Percentiles rank a stretch among this genome's conserved stretches.
Evolutionary conservation across 2,888 invertebrate species (phyloP).

Genomic region (Taphrorychus bicolor): DNA sequence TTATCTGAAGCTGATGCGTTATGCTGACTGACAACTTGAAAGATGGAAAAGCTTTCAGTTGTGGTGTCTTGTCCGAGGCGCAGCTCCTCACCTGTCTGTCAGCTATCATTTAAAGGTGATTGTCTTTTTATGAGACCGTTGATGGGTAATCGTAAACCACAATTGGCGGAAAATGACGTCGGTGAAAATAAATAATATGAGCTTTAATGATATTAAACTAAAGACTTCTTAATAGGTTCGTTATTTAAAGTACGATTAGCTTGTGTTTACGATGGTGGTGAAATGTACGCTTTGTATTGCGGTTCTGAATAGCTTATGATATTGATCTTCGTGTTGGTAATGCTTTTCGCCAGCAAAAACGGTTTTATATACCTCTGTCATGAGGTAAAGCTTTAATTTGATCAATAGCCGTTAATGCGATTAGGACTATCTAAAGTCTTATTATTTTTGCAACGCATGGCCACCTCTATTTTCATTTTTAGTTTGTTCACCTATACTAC

Average conservation of each 20-base stretch:
- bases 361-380: too few species aligned
- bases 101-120: constrained; percentile 1
- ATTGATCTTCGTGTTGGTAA: too few species aligned
- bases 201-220: background rate
- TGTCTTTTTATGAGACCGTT: constrained; percentile 1
- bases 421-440: too few species aligned
- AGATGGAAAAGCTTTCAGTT: background rate
- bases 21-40: background rate
- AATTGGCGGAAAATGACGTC: constrained; percentile 6
- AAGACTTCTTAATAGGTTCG: background rate
- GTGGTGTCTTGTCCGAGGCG: background rate
- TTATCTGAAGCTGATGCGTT: background rate
- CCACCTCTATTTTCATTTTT: too few species aligned
- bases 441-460: too few species aligned
- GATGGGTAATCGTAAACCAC: constrained; percentile 6
- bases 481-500: too few species aligned
- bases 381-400: too few species aligned
- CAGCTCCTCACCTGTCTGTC: background rate
- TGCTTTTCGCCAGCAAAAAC: too few species aligned
- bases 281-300: too few species aligned
- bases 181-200: background rate
- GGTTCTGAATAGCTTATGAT: too few species aligned
- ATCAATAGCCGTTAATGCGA: too few species aligned
- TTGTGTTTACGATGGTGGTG: background rate
- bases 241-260: background rate